These are phyloP conservation scores for Morus bassanus DNA, from an alignment of 2,797 vertebrate genomes.

Conservation along the genomic window DNA sequence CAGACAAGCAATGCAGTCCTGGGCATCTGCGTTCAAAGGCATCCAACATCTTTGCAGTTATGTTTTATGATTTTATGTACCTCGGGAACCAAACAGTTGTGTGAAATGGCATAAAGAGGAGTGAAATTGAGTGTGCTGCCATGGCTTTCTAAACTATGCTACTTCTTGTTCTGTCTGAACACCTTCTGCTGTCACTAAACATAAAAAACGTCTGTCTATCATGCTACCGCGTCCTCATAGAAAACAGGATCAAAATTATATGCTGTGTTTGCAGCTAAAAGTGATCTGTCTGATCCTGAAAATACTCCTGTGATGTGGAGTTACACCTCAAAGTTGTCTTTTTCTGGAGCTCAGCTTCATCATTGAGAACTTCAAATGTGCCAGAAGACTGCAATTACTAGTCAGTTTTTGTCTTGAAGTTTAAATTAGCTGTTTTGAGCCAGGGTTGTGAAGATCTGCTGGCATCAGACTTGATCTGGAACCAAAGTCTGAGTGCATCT, in stretches of 20 bases:
- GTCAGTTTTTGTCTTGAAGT: not conserved
- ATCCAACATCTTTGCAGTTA: not conserved
- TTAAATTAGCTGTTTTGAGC: not conserved
- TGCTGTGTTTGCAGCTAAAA: not conserved
- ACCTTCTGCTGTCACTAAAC: not conserved
- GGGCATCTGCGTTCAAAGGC: not conserved
- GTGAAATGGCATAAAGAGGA: not conserved
- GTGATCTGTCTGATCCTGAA: not conserved
- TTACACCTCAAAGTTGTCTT: not conserved
- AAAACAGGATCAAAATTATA: not conserved
- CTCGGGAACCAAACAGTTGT: not conserved
- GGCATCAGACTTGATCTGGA: not conserved
- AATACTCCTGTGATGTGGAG: not conserved
- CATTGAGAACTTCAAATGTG: not conserved
- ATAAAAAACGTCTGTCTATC: not conserved
- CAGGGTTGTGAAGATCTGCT: not conserved
- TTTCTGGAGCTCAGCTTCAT: not conserved
- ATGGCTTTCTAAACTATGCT: not conserved
- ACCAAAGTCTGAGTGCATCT: not conserved
- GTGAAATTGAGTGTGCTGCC: not conserved
- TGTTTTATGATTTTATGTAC: not conserved
- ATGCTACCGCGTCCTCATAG: not conserved
- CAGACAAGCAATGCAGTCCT: not conserved
- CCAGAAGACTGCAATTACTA: not conserved
- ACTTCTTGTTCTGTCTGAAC: not conserved